Percentiles rank a stretch among this genome's conserved stretches.
Evolutionary conservation across 2,797 vertebrate species (phyloP).

Genomic region (Apogon hyalosoma): DNA sequence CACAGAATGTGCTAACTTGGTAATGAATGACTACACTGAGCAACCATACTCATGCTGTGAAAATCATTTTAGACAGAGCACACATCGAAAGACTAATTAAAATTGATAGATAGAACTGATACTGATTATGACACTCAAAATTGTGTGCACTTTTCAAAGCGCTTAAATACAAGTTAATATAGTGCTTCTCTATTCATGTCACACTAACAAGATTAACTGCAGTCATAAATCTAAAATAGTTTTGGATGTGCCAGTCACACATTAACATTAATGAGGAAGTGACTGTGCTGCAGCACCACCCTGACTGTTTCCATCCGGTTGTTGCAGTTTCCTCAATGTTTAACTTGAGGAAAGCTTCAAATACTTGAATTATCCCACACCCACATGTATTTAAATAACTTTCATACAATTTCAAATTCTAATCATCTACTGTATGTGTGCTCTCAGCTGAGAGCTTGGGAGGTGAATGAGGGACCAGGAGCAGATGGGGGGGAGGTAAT

Average conservation of each 20-base stretch:
- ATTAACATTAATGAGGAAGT: constrained; percentile 56
- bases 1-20: constrained; percentile 54
- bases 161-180: constrained; percentile 69
- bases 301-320: constrained; percentile 32
- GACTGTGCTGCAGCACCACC: constrained; percentile 36
- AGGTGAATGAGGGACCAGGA: constrained; percentile 61
- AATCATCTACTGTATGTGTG: constrained; percentile 53
- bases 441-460: constrained; percentile 48
- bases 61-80: constrained; percentile 55
- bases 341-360: constrained; percentile 44
- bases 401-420: constrained; percentile 56
- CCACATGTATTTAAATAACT: constrained; percentile 41
- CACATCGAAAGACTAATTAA: constrained; percentile 70
- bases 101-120: constrained; percentile 72
- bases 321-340: constrained; percentile 22
- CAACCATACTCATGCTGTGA: constrained; percentile 40
- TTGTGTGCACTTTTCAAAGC: constrained; percentile 43
- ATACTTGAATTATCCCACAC: constrained; percentile 53
- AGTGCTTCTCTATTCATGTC: constrained; percentile 56
- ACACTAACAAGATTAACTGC: constrained; percentile 70
- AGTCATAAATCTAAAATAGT: constrained; percentile 68
- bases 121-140: constrained; percentile 65
- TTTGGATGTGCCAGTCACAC: constrained; percentile 60
- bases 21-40: constrained; percentile 47
- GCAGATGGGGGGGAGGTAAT: constrained; percentile 77